Evolutionary conservation across 2,797 vertebrate genomes (phyloP).

Genomic region (Platalea minor): DNA sequence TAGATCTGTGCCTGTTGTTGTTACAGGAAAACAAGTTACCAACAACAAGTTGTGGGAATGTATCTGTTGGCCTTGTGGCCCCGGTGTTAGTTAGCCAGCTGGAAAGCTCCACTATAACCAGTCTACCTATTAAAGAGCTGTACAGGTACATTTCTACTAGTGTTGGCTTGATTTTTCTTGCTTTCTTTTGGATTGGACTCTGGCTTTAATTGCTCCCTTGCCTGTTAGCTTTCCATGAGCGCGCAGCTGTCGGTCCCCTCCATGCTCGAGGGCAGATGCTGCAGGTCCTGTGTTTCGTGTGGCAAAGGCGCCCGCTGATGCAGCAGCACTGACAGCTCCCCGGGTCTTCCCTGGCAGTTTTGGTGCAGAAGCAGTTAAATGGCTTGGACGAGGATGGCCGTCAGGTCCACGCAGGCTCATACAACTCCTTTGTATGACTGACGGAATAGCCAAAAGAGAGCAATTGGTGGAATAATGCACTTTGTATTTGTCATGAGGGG

Average conservation of each 20-base stretch:
- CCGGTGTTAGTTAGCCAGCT: too few species aligned
- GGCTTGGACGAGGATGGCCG: background rate
- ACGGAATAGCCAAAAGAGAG: background rate
- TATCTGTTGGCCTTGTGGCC: background rate
- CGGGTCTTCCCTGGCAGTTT: background rate
- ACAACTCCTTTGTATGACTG: background rate
- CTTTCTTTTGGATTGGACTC: background rate
- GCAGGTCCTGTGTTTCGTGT: fast-evolving
- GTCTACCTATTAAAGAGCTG: background rate
- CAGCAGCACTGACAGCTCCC: background rate
- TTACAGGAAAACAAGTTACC: background rate
- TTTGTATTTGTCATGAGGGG: background rate
- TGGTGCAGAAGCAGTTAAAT: background rate
- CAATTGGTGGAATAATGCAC: background rate
- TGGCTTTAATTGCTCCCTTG: background rate
- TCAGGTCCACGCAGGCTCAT: background rate
- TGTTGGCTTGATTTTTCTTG: background rate
- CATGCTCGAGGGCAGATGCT: fast-evolving
- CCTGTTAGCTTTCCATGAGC: fast-evolving
- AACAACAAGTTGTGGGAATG: too few species aligned
- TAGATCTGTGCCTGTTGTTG: too few species aligned
- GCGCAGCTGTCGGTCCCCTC: background rate
- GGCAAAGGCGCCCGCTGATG: fast-evolving
- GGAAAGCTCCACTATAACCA: background rate
- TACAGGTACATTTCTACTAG: background rate